A percentile compares a stretch with the other conserved stretches of the same genome.
Conservation (phyloP, 2,888 invertebrate species). For the Epirrita christyi region DNA sequence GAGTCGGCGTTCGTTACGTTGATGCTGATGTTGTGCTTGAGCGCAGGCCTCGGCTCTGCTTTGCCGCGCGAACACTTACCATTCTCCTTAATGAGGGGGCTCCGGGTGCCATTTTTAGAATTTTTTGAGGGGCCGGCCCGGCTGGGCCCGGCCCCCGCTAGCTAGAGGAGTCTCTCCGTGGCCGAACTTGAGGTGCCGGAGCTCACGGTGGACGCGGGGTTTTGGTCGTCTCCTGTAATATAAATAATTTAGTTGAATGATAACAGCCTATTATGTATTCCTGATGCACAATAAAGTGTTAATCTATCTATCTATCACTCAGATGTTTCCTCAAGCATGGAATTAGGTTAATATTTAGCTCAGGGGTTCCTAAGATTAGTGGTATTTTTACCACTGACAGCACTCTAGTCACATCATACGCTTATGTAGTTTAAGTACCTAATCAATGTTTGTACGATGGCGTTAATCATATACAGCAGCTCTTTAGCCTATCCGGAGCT, state of each 20-base stretch:
- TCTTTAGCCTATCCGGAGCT: no score
- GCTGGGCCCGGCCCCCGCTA: constrained; percentile 87
- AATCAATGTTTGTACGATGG: no score
- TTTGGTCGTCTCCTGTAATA: constrained; percentile 79
- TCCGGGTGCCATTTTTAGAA: constrained; percentile 58
- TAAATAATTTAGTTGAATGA: not conserved
- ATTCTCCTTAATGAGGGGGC: constrained; percentile 53
- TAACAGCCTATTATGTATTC: no score
- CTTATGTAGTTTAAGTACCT: no score
- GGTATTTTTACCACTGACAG: no score
- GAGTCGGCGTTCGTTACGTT: constrained; percentile 77
- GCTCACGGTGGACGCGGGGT: constrained; percentile 85
- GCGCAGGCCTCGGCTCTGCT: constrained; percentile 44
- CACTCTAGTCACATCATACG: no score
- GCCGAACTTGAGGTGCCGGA: constrained; percentile 89
- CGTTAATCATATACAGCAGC: no score
- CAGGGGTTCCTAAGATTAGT: no score
- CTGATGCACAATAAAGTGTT: no score
- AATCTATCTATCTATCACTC: no score
- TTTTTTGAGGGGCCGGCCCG: constrained; percentile 82
- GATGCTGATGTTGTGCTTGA: constrained; percentile 71
- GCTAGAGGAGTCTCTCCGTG: constrained; percentile 91
- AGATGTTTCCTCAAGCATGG: no score
- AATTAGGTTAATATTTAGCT: no score
- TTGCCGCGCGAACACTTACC: constrained; percentile 55